Evolutionary conservation across 2,113 vertebrate species (phyloP), one percentile per base, ranked within the genome.

Genomic region (Triplophysa rosa): DNA sequence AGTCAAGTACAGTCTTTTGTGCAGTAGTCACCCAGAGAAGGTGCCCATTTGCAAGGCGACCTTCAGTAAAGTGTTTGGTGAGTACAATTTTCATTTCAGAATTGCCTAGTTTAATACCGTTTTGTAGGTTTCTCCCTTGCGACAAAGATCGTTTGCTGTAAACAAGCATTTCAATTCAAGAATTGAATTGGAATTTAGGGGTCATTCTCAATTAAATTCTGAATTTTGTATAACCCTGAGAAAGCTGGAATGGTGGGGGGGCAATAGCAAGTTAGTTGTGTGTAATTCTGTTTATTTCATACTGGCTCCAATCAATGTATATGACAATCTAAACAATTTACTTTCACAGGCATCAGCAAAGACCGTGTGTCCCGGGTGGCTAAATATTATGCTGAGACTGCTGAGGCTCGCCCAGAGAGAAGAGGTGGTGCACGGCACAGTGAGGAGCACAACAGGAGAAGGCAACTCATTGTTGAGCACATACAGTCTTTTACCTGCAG

Each of bases 281-380:
- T 2, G 26, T 3, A 62, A 62, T 62, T 62, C 23, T 24, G 1
- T 26, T 62, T 26, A 62, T 62, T 62, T 62, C 59, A 45, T 45
- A 45, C 6, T 45, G 42, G 42, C 42, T 45, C 11, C 42, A 45
- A 45, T 45, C 42, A 45, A 45, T 45, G 42, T 45, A 45, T 45
- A 45, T 45, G 42, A 45, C 42, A 62, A 62, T 26, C 59, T 62
- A 62, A 26, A 62, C 26, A 42, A 40, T 21, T 67, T n/a, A n/a
- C 19, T 42, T 66, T 66, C 59, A 42, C 68, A 71, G 49, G 68
- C 49, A 71, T 71, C 49, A 71, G 69, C 49, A 71, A 58, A 71
- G 52, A 33, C 62, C 14, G 19, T 56, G 61, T 29, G 24, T 52
- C 68, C 49, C 68, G 21, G 49, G 68, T 76, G 21, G 61, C 61